Evolutionary conservation across 2,888 invertebrate species (phyloP), one percentile per base, ranked within the genome.

Genomic region (Leptarthrus brevirostris): DNA sequence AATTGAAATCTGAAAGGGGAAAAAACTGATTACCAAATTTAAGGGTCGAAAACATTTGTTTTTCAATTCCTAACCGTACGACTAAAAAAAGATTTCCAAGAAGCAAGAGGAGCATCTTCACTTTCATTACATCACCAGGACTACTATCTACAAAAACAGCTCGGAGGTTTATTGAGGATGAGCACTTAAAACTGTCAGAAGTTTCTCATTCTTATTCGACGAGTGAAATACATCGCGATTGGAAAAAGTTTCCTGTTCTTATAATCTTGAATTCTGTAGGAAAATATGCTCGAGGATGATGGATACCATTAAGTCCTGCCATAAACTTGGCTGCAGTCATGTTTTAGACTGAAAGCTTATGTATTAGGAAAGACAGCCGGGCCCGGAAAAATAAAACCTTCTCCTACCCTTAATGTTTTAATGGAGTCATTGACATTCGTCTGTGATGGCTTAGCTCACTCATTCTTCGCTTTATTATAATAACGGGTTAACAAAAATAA

Each of bases 1-100:
- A 84, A 78, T 74, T 82, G 79, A 79, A 84, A 85, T 78, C 84
- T 84, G 81, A 12, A 80, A 81, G 76, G 58, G 66, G 26, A 72
- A 16, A 2, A 12, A 53, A 20, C 6, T 5, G 22, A 6, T 53
- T n/a, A 22, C 6, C 5, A 4, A 1, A 20, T 53, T 53, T 16
- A 53, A 30, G 4, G 30, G 8, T 30, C 4, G 8, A 30, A 30
- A 30, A 30, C n/a, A n/a, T n/a, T n/a, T n/a, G n/a, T n/a, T n/a
- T n/a, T n/a, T n/a, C n/a, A n/a, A n/a, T n/a, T n/a, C n/a, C n/a
- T n/a, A n/a, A n/a, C n/a, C n/a, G n/a, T n/a, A n/a, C n/a, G n/a
- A n/a, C n/a, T n/a, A n/a, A n/a, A n/a, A n/a, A n/a, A n/a, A n/a
- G n/a, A n/a, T n/a, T n/a, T n/a, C n/a, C n/a, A n/a, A n/a, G n/a